These are phyloP conservation scores for Spicauda simplicius DNA, from an alignment of 2,888 invertebrate species.

Conservation along the genomic window DNA sequence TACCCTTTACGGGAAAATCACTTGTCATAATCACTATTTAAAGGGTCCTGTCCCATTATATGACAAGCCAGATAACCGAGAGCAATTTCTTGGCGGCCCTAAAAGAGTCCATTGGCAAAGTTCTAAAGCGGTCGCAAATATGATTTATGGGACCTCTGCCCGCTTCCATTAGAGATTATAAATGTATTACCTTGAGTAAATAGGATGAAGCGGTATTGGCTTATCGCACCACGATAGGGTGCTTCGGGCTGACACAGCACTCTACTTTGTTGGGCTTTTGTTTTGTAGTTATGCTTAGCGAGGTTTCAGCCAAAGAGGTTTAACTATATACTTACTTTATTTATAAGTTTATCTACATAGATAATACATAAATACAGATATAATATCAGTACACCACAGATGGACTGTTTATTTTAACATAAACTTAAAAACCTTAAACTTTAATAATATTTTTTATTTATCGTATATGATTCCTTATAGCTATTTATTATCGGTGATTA, in stretches of 20 bases:
- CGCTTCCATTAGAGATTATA: slow-evolving; percentile 42
- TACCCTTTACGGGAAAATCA: no score
- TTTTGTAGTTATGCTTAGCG: not conserved
- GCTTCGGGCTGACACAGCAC: slow-evolving; percentile 5
- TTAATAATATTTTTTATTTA: no score
- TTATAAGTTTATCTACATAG: no score
- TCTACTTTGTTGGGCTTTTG: not conserved
- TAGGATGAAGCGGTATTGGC: slow-evolving; percentile 46
- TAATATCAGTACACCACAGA: no score
- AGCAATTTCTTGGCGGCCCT: not conserved
- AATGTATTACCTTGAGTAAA: slow-evolving; percentile 39
- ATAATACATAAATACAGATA: no score
- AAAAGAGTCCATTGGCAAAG: slow-evolving; percentile 39
- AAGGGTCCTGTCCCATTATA: not conserved
- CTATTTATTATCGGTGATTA: no score
- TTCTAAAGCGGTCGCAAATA: slow-evolving; percentile 42
- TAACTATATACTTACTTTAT: no score
- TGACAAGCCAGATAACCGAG: not conserved
- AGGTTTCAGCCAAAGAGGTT: no score
- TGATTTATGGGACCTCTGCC: slow-evolving; percentile 44
- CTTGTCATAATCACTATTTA: not conserved
- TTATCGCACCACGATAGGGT: slow-evolving; percentile 34
- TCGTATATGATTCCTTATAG: no score
- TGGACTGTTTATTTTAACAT: no score
- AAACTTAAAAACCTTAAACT: no score